Conservation (phyloP, 2,888 invertebrate genomes). For the Bimastos eiseni region DNA sequence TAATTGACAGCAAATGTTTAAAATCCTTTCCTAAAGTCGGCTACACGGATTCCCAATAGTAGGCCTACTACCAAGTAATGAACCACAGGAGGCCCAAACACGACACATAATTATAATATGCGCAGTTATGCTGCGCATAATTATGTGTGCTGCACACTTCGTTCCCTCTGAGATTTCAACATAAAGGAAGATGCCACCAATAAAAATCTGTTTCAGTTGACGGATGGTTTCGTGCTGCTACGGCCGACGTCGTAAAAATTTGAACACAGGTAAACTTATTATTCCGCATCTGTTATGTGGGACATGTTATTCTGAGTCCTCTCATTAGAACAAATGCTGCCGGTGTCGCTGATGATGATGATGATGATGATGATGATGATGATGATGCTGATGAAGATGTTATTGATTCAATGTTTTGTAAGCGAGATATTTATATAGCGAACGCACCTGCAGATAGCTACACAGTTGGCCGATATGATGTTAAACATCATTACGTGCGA, state of each 20-base stretch:
- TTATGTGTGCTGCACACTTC: neutral
- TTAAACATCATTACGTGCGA: too few species aligned
- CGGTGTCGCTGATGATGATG: neutral
- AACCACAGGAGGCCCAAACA: neutral
- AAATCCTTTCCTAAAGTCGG: neutral
- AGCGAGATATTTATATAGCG: too few species aligned
- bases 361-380: too few species aligned
- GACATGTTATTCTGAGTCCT: neutral
- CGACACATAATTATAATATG: too few species aligned
- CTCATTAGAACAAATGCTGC: neutral
- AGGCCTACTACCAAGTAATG: neutral
- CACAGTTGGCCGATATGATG: too few species aligned
- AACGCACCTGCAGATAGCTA: too few species aligned
- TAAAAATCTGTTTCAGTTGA: neutral
- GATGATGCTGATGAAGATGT: too few species aligned
- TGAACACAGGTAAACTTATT: neutral
- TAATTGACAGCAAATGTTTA: neutral
- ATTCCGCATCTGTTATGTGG: neutral
- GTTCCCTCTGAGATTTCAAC: neutral
- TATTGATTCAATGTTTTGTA: too few species aligned
- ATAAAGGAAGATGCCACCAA: neutral
- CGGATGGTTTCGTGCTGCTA: neutral
- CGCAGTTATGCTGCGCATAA: neutral
- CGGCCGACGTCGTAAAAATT: neutral
- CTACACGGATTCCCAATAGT: neutral